A percentile compares a stretch with the other conserved stretches of the same genome.
Evolutionary conservation across 2,113 vertebrate genomes (phyloP).

Genomic region (Cichladusa arquata): DNA sequence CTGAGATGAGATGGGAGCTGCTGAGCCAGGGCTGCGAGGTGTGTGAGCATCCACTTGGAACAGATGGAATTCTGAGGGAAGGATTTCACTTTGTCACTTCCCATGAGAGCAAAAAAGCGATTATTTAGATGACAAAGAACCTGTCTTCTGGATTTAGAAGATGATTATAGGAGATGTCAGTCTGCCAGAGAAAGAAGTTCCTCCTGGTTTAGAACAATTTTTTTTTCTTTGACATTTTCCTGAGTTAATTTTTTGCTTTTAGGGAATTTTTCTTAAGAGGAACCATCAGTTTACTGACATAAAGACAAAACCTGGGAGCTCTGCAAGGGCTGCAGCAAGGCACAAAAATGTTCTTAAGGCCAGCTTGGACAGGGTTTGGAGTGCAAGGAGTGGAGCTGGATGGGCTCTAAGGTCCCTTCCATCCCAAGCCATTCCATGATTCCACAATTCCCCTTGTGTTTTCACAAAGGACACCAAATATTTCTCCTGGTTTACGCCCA

Average conservation of each 20-base stretch:
- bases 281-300: neutral
- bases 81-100: neutral
- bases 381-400: neutral
- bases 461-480: neutral
- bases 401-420: neutral
- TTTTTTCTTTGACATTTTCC: neutral
- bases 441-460: neutral
- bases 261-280: neutral
- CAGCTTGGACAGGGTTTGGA: neutral
- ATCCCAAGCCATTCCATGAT: neutral
- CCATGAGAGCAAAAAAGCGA: neutral
- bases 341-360: neutral
- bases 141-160: conserved; percentile 12
- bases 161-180: conserved; percentile 7
- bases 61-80: neutral
- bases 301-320: neutral
- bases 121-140: conserved; percentile 31
- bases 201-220: neutral
- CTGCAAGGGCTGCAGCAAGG: neutral
- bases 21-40: neutral
- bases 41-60: neutral
- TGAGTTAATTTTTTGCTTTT: neutral
- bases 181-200: neutral
- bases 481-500: neutral
- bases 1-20: neutral